Conservation (phyloP, 2,888 invertebrate species). For the Drosophila anomalata region DNA sequence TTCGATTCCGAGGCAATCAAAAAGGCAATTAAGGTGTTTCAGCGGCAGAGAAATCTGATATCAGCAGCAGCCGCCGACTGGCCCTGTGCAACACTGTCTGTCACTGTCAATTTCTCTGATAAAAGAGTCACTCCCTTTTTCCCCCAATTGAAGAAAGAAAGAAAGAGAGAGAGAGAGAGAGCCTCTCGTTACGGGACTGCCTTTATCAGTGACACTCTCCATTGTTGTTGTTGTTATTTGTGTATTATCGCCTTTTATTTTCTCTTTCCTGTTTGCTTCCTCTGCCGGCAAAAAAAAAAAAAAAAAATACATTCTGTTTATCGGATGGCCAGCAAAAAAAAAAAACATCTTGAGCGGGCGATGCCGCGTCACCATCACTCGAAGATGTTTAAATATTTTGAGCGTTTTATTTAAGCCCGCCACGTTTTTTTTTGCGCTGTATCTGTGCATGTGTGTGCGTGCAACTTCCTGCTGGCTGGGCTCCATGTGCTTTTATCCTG, state of each 20-base stretch:
- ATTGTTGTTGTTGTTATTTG: constrained; percentile 12
- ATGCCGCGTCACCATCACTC: constrained; percentile 66
- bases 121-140: constrained; percentile 35
- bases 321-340: constrained; percentile 44
- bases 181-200: constrained; percentile 15
- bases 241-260: constrained; percentile 52
- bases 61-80: constrained; percentile 20
- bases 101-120: constrained; percentile 4
- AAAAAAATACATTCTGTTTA: constrained; percentile 41
- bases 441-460: constrained; percentile 41
- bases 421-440: constrained; percentile 60
- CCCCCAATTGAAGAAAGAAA: constrained; percentile 8
- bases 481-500: constrained; percentile 60
- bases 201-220: constrained; percentile 64
- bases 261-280: constrained; percentile 44
- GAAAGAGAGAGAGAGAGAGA: constrained; percentile 12
- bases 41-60: constrained; percentile 15
- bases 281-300: constrained; percentile 49
- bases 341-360: constrained; percentile 56
- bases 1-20: constrained; percentile 3
- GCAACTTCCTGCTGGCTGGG: constrained; percentile 61
- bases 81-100: constrained; percentile 14
- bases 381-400: constrained; percentile 28
- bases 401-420: constrained; percentile 61
- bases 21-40: constrained; percentile 1